These are phyloP conservation scores for Amphiprion clarkii DNA, from an alignment of 2,797 vertebrate species.

Conservation along the genomic window DNA sequence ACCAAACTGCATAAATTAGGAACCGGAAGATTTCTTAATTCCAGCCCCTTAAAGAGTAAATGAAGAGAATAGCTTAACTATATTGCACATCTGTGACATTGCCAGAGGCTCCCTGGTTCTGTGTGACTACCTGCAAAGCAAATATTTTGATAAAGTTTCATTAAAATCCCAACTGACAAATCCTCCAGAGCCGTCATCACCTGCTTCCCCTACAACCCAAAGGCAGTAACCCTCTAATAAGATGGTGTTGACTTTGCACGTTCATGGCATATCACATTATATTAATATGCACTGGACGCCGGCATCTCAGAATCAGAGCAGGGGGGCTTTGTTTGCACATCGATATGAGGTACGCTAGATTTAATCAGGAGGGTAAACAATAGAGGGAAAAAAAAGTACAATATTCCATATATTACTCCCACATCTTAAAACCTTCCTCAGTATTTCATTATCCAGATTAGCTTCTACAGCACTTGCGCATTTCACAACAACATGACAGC, in stretches of 20 bases:
- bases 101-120: constrained; percentile 43
- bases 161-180: constrained; percentile 83
- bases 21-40: constrained; percentile 29
- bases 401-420: constrained; percentile 72
- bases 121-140: constrained; percentile 65
- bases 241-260: constrained; percentile 78
- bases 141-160: constrained; percentile 84
- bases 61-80: constrained; percentile 42
- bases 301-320: constrained; percentile 76
- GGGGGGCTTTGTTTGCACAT: constrained; percentile 86
- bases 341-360: constrained; percentile 86
- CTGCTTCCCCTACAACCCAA: constrained; percentile 39
- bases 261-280: constrained; percentile 74
- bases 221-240: constrained; percentile 80
- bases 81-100: constrained; percentile 65
- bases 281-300: constrained; percentile 86
- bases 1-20: constrained; percentile 19
- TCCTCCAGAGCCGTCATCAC: constrained; percentile 72
- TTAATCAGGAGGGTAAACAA: constrained; percentile 88
- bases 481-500: constrained; percentile 30
- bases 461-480: constrained; percentile 27
- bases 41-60: constrained; percentile 41
- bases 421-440: constrained; percentile 58
- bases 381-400: constrained; percentile 55
- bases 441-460: constrained; percentile 62